A percentile compares a stretch with the other conserved stretches of the same genome.
Conservation (phyloP, 2,113 vertebrate genomes). For the Campylomormyrus tamandua region DNA sequence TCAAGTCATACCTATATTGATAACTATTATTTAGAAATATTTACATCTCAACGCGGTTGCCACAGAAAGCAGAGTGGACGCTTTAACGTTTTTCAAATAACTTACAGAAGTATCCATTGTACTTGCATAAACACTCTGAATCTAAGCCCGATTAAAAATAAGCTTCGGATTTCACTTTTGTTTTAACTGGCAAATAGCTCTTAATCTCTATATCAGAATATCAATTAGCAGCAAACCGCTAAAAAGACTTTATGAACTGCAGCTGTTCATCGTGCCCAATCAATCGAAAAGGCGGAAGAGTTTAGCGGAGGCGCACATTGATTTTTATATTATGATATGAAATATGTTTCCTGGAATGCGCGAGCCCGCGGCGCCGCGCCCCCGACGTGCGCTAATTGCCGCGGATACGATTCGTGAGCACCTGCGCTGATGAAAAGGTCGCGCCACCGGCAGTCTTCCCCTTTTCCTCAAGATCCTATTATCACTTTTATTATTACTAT, state of each 20-base stretch:
- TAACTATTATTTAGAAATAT: not conserved
- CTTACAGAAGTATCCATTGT: not conserved
- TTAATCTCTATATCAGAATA: not conserved
- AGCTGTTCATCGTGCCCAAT: not conserved
- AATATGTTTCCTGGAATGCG: not conserved
- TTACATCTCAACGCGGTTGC: not conserved
- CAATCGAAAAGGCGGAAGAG: not conserved
- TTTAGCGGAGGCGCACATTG: not conserved
- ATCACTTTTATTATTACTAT: not conserved
- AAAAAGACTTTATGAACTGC: not conserved
- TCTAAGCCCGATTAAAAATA: not conserved
- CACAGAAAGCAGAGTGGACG: not conserved
- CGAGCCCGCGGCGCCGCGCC: not conserved
- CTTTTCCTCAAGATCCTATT: not conserved
- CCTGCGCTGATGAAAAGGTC: slow-evolving; percentile 17
- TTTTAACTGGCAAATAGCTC: not conserved
- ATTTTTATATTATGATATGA: not conserved
- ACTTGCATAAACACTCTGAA: not conserved
- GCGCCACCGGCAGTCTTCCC: not conserved
- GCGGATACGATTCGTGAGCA: slow-evolving; percentile 9
- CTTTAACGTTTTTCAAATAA: not conserved
- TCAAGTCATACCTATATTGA: not conserved
- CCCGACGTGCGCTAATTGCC: not conserved
- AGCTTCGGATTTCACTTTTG: not conserved
- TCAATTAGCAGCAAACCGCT: not conserved